Base-by-base conservation (phyloP, 2,888 invertebrate genomes). In the Endotricha flammealis region DNA sequence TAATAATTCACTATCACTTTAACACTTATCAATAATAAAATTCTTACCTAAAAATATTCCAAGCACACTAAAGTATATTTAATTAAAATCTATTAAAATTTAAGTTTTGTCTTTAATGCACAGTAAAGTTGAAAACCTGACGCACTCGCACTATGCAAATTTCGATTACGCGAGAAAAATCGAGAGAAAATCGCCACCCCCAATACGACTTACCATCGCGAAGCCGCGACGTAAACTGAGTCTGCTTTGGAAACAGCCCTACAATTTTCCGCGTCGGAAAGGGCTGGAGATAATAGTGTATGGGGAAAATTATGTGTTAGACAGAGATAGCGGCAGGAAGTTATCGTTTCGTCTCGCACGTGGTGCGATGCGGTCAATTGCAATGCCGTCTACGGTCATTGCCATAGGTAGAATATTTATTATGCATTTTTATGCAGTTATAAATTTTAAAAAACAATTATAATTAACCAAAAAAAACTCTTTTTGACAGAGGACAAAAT, bases 281-380 rank as follows among this genome's bases (percentile, higher is more conserved):
- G 62, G 57, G 74, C 76, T 23, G 48, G 48, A 37, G 39, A 46
- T 50, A 55, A 39, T 36, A 31, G 43, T 37, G 42, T 46, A 44
- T 35, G 45, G 64, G 67, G 42, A 67, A 65, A 61, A 50, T 39
- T 38, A 13, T n/a, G 35, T 3, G 74, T 48, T 56, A 14, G 59
- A 68, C 38, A 34, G 67, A 46, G 80, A 80, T 30, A 44, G 60
- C 16, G 32, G 52, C 53, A 67, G 68, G 63, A 65, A 63, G 52
- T 53, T 51, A 42, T 46, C 49, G 59, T 58, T 53, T 52, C 48
- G 58, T 70, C 66, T 67, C 65, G 64, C 81, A 80, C 80, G 82
- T 82, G 80, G 74, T 57, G 59, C 71, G 71, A 69, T 79, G 82
- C 82, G 81, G 83, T 81, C 76, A 76, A 57, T 75, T 80, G 80